phyloP scores from a whole-genome alignment of 2,797 vertebrate genomes.

The Anabacerthia variegaticeps region DNA sequence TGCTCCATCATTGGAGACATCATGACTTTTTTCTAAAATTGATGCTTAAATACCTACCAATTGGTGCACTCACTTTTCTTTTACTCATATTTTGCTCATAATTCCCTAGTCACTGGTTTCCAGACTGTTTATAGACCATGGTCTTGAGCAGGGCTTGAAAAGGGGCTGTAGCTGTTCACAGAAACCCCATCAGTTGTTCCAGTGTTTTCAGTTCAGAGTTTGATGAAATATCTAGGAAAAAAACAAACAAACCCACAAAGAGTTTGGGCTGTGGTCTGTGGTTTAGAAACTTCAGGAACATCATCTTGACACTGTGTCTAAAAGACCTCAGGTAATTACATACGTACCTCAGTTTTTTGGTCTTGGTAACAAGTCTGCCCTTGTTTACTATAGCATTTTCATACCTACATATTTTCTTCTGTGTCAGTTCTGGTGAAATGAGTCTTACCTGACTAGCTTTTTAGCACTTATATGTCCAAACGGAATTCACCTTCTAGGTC shows the following conservation, averaged over 20 bases:
- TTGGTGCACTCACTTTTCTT: not conserved
- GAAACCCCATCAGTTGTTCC: not conserved
- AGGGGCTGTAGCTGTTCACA: not conserved
- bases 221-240: not conserved
- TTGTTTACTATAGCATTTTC: not conserved
- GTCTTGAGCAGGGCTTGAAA: not conserved
- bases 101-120: not conserved
- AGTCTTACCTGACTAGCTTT: not conserved
- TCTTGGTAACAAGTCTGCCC: not conserved
- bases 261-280: not conserved
- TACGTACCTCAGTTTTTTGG: not conserved
- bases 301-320: not conserved
- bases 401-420: not conserved
- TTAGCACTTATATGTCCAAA: not conserved
- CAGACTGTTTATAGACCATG: not conserved
- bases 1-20: not conserved
- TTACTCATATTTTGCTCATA: not conserved
- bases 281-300: not conserved
- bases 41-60: not conserved
- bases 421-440: not conserved
- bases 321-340: not conserved
- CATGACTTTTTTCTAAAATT: not conserved
- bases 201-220: not conserved
- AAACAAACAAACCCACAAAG: not conserved
- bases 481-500: not conserved